Evolutionary conservation across 2,113 vertebrate genomes (phyloP).

Genomic region (Upupa epops): DNA sequence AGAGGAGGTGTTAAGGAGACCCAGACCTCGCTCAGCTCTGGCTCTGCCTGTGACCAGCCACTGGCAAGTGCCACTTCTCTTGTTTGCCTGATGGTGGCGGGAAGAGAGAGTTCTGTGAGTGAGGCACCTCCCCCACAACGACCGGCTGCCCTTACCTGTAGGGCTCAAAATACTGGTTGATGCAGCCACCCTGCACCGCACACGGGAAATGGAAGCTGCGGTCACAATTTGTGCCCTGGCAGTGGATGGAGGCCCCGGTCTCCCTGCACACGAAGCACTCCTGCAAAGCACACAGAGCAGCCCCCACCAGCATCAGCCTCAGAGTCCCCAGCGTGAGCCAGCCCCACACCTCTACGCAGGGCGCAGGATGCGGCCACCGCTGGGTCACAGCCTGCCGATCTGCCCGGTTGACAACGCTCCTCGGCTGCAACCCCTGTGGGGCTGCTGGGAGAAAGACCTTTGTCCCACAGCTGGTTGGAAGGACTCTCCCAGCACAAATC

Average conservation of each 20-base stretch:
- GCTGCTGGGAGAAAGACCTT: background rate
- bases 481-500: background rate
- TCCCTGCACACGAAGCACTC: background rate
- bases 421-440: background rate
- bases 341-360: background rate
- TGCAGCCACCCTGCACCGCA: background rate
- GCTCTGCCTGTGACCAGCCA: no score
- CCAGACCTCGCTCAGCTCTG: no score
- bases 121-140: no score
- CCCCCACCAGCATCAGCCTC: no score
- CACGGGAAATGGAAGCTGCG: background rate
- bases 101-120: no score
- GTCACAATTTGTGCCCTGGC: background rate
- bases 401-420: background rate
- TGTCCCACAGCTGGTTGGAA: background rate
- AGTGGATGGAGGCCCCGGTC: background rate
- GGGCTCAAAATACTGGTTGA: background rate
- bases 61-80: no score
- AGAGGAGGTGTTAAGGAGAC: background rate
- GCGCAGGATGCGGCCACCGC: background rate
- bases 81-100: no score
- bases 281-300: background rate
- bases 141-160: background rate
- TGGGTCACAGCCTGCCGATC: background rate
- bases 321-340: background rate